These are phyloP conservation scores for Procambarus clarkii DNA, from an alignment of 1,140 invertebrate genomes.

Conservation along the genomic window DNA sequence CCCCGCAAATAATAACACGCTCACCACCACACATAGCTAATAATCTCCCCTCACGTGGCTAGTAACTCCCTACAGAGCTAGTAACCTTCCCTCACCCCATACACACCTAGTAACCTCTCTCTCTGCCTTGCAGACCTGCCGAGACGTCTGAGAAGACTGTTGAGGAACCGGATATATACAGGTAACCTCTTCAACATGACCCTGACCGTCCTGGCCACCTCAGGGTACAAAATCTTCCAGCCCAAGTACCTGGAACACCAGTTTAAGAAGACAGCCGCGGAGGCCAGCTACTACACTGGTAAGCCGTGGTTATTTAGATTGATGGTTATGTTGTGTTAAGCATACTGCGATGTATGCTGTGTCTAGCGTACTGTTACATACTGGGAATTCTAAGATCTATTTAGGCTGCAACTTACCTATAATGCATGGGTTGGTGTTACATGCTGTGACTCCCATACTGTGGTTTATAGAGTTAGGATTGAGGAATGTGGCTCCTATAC, in stretches of 20 bases:
- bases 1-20: too few species aligned
- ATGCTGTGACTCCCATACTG: too few species aligned
- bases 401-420: too few species aligned
- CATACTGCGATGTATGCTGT: not conserved
- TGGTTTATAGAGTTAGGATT: too few species aligned
- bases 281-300: not conserved
- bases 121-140: not conserved
- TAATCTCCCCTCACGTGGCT: not conserved
- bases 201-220: not conserved
- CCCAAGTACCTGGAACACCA: conserved; percentile 5
- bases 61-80: not conserved
- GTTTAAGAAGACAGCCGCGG: not conserved
- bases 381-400: not conserved
- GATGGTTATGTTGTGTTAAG: not conserved
- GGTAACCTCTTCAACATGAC: not conserved
- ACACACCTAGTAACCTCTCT: not conserved
- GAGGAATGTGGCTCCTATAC: too few species aligned
- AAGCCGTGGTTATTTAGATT: not conserved
- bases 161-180: not conserved
- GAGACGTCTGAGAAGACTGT: not conserved
- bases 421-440: too few species aligned
- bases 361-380: not conserved
- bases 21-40: not conserved
- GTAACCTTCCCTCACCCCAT: not conserved
- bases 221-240: not conserved